A percentile compares a stretch with the other conserved stretches of the same genome.
phyloP scores from a whole-genome alignment of 1,140 invertebrate species.

The Asbolus verrucosus region DNA sequence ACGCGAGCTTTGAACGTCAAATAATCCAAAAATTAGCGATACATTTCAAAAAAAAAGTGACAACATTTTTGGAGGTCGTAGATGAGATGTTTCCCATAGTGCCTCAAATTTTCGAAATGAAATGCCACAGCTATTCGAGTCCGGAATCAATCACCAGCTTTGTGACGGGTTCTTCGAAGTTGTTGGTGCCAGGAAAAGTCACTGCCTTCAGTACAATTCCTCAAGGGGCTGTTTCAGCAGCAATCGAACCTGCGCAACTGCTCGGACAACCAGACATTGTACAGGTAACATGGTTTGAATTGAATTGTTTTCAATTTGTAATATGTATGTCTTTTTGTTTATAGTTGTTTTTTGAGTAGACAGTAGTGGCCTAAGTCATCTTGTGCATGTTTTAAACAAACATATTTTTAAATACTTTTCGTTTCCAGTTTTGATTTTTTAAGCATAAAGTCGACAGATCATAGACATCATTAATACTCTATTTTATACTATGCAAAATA shows the following conservation, averaged over 20 bases:
- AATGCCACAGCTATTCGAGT: slow-evolving; percentile 19
- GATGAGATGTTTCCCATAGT: slow-evolving; percentile 47
- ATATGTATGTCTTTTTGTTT: not conserved
- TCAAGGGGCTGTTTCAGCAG: slow-evolving; percentile 58
- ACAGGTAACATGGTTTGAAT: slow-evolving; percentile 55
- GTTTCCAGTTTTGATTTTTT: no score
- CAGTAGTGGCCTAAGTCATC: no score
- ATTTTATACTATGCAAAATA: no score
- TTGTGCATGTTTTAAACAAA: no score
- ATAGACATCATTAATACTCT: no score
- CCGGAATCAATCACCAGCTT: slow-evolving; percentile 40
- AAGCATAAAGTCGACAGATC: no score
- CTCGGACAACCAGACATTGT: slow-evolving; percentile 58
- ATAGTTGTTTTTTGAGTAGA: not conserved
- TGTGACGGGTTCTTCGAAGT: slow-evolving; percentile 55
- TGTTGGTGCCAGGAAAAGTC: slow-evolving; percentile 61
- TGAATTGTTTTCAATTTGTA: not conserved
- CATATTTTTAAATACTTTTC: no score
- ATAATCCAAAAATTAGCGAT: slow-evolving; percentile 1
- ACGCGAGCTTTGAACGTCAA: slow-evolving; percentile 36
- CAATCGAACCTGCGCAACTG: slow-evolving; percentile 57
- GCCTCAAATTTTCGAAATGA: slow-evolving; percentile 35
- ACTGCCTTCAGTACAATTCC: slow-evolving; percentile 57
- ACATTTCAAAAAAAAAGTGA: slow-evolving; percentile 13
- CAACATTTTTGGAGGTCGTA: slow-evolving; percentile 6